phyloP scores from a whole-genome alignment of 2,113 vertebrate genomes.

The Halcyon senegalensis region DNA sequence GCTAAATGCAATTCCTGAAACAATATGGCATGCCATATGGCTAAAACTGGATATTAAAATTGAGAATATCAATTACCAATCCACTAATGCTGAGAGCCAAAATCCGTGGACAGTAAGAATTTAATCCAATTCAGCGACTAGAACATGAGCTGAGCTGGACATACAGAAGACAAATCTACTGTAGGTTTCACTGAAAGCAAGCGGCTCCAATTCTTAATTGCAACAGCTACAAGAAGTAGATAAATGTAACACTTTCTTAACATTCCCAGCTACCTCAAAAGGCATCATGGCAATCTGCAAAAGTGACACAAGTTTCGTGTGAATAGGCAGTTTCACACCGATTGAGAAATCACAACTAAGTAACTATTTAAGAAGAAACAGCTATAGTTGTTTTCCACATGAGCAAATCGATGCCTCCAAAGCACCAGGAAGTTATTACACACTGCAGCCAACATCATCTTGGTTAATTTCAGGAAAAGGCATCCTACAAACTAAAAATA shows the following conservation, averaged over 20 bases:
- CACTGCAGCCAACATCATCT: neutral
- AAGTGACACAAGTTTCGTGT: neutral
- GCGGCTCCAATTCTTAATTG: neutral
- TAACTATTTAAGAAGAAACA: neutral
- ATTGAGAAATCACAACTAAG: conserved; percentile 24
- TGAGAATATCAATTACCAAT: conserved; percentile 81
- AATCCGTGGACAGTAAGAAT: conserved; percentile 79
- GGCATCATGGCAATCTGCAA: neutral
- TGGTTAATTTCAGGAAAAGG: conserved; percentile 1
- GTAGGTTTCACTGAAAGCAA: neutral
- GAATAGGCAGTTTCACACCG: neutral
- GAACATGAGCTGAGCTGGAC: conserved; percentile 68
- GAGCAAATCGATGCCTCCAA: conserved; percentile 1
- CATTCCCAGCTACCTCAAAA: neutral
- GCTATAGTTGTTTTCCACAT: conserved; percentile 17
- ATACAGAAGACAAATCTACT: conserved; percentile 1
- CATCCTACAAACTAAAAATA: neutral
- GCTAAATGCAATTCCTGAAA: conserved; percentile 10
- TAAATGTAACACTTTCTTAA: neutral
- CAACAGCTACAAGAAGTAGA: neutral
- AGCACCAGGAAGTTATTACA: conserved; percentile 41
- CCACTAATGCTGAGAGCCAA: conserved; percentile 77
- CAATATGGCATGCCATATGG: conserved; percentile 73
- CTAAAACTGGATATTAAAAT: conserved; percentile 74
- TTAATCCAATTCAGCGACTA: conserved; percentile 80